Percentiles rank a stretch among this genome's conserved stretches.
phyloP scores from a whole-genome alignment of 2,113 vertebrate genomes.

The Isichthys henryi region DNA sequence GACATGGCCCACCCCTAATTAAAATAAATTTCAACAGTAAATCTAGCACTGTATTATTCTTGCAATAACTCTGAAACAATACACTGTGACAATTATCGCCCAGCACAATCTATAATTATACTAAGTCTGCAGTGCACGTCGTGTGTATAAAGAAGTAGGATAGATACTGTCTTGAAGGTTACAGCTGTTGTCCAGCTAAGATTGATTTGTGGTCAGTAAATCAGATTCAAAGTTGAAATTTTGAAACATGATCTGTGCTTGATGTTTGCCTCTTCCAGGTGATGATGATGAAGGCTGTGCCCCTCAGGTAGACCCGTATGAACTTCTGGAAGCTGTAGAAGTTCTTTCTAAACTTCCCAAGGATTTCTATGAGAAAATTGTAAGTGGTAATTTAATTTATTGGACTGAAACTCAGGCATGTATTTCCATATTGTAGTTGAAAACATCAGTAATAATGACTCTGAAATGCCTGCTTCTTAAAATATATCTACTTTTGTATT shows the following conservation, averaged over 20 bases:
- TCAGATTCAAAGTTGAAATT: not conserved
- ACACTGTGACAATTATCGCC: not conserved
- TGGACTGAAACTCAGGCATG: not conserved
- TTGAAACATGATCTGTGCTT: not conserved
- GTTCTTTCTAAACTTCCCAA: constrained; percentile 94
- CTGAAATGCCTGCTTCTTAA: not conserved
- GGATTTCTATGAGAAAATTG: constrained; percentile 98
- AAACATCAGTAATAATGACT: not conserved
- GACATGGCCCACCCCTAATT: not conserved
- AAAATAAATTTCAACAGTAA: not conserved
- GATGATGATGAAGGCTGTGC: constrained; percentile 69
- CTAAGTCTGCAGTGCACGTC: not conserved
- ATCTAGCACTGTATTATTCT: not conserved
- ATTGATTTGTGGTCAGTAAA: not conserved
- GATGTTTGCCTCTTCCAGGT: constrained; percentile 39
- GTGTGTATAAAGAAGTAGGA: not conserved
- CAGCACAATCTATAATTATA: not conserved
- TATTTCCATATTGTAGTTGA: not conserved
- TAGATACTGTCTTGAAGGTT: not conserved
- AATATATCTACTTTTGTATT: constrained; percentile 12
- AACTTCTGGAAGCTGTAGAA: constrained; percentile 89
- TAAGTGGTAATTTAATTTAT: constrained; percentile 50
- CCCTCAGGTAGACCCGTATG: constrained; percentile 83
- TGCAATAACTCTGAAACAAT: not conserved
- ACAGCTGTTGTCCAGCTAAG: not conserved